Evolutionary conservation across 2,113 vertebrate genomes (phyloP).

Genomic region (Pseudonaja textilis): DNA sequence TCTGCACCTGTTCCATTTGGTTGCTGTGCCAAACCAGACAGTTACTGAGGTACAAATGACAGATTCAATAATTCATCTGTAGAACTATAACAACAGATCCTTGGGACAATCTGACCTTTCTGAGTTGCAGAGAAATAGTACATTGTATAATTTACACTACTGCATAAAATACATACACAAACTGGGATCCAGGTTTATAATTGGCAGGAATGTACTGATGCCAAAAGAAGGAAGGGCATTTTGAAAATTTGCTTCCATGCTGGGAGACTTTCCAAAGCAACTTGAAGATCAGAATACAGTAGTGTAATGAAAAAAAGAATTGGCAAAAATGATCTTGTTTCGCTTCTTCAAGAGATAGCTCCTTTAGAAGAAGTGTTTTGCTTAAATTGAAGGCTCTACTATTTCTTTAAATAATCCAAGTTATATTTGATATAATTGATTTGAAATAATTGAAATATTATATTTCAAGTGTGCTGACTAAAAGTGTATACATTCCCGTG

Average conservation of each 20-base stretch:
- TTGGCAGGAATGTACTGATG: background rate
- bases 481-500: background rate
- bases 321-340: background rate
- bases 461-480: background rate
- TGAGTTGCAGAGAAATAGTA: background rate
- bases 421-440: background rate
- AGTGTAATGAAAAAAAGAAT: background rate
- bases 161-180: background rate
- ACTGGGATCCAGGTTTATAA: background rate
- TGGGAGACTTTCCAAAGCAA: background rate
- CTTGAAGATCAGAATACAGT: background rate
- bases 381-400: background rate
- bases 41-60: background rate
- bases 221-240: background rate
- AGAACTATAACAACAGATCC: background rate
- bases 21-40: background rate
- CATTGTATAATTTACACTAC: background rate
- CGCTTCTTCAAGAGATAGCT: background rate
- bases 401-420: background rate
- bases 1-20: background rate
- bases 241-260: background rate
- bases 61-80: background rate
- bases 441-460: background rate
- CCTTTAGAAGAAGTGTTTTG: background rate
- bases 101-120: background rate